These are phyloP conservation scores for Sanderia malayensis DNA, from an alignment of 30 jellyfish, hydroid and myxozoan genomes.

Conservation along the genomic window DNA sequence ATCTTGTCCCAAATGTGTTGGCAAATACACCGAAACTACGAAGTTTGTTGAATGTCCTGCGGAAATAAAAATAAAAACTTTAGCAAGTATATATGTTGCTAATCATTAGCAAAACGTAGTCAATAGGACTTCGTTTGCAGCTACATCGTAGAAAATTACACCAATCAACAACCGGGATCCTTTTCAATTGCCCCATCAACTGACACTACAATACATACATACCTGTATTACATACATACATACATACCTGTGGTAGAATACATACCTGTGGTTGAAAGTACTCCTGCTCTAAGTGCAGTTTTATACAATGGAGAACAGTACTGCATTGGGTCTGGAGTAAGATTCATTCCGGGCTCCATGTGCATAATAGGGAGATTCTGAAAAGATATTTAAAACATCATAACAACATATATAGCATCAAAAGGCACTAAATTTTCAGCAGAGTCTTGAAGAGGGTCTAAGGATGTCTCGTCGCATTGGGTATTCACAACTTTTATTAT, in stretches of 20 bases:
- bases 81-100: too few species aligned
- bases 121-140: background rate
- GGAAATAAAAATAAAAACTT: too few species aligned
- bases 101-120: too few species aligned
- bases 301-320: slow-evolving; percentile 81
- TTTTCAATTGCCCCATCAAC: background rate
- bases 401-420: background rate
- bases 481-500: too few species aligned
- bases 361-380: slow-evolving; percentile 93
- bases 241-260: background rate
- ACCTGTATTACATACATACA: background rate
- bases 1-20: slow-evolving; percentile 66
- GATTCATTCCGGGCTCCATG: slow-evolving; percentile 93
- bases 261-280: slow-evolving; percentile 90
- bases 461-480: background rate
- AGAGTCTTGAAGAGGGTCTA: background rate
- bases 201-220: background rate
- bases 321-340: slow-evolving; percentile 64
- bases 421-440: background rate
- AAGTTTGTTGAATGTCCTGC: slow-evolving; percentile 93
- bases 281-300: slow-evolving; percentile 92
- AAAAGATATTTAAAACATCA: background rate
- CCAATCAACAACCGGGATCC: background rate
- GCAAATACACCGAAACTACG: slow-evolving; percentile 87
- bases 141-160: background rate